Evolutionary conservation across 2,888 invertebrate species (phyloP), one percentile per base, ranked within the genome.

Genomic region (Prenolepis imparis): DNA sequence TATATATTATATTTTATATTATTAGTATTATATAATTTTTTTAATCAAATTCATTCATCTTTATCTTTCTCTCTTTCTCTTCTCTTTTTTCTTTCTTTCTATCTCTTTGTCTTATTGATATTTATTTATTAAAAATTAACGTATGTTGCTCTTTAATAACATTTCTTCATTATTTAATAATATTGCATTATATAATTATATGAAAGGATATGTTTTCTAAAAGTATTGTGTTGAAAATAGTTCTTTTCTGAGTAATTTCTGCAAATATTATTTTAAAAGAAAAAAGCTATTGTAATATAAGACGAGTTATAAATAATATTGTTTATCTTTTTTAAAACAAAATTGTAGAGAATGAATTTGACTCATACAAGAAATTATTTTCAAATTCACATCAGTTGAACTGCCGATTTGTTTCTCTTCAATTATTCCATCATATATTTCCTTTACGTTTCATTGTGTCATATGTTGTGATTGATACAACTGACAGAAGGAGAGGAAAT

Each of bases 401-500:
- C 5, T 5, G 0, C 21, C 57, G 36, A 78, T 78, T 59, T 24
- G 3, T 36, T 12, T 36, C 18, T 1, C 12, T 12, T 36, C 15
- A 52, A 11, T 48, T 9, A 44, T 24, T 32, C 15, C 18, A 18
- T 44, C n/a, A 44, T 36, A 5, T 36, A 5, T 36, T 36, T 5
- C 36, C 36, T 5, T 36, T 36, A 5, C 4, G 5, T 36, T 5
- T 36, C 36, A 8, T 68, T 3, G 12, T 28, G 24, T 36, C 18
- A 18, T 18, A 68, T 57, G 48, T 70, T 44, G 3, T 11, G 36
- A 70, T 78, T 8, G 44, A 70, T 80, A 59, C 61, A 88, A 88
- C 77, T 83, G 84, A 67, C 39, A 78, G 70, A 12, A 52, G 5
- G 21, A 8, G 24, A 18, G 21, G 66, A 48, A 74, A 68, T 52